Evolutionary conservation across 53 echinoderm and acorn worm genomes (phyloP).

Genomic region (Paelopatides confundens): DNA sequence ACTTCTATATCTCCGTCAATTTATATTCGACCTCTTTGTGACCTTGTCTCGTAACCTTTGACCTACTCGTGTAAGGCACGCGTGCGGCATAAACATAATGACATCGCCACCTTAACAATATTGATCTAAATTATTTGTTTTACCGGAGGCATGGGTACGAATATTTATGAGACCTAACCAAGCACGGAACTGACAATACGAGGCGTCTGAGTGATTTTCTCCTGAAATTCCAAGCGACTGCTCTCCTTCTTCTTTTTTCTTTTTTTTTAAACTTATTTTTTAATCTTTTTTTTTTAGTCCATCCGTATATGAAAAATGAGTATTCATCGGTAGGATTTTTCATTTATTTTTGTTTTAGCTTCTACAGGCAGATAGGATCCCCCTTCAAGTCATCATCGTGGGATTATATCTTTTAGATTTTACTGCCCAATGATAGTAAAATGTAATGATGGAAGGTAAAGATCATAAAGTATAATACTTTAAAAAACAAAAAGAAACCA

Average conservation of each 20-base stretch:
- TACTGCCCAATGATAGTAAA: slow-evolving; percentile 4
- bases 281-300: background rate
- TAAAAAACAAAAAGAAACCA: background rate
- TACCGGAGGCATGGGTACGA: slow-evolving; percentile 16
- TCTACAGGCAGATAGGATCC: too few relatives aligned
- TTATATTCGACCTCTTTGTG: slow-evolving; percentile 21
- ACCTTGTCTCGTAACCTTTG: slow-evolving; percentile 41
- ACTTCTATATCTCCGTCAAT: too few relatives aligned
- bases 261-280: too few relatives aligned
- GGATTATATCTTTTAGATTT: background rate
- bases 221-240: background rate
- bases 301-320: background rate
- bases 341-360: too few relatives aligned
- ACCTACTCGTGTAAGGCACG: slow-evolving; percentile 45
- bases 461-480: slow-evolving; percentile 12
- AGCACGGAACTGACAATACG: background rate
- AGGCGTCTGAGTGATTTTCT: slow-evolving; percentile 2
- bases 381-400: background rate
- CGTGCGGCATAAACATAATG: slow-evolving; percentile 40
- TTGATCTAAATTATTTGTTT: slow-evolving; percentile 43
- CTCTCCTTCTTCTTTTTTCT: background rate
- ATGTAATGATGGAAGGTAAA: slow-evolving; percentile 13
- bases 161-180: slow-evolving; percentile 10
- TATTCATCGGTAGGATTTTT: background rate
- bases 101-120: slow-evolving; percentile 39